A percentile compares a stretch with the other conserved stretches of the same genome.
Evolutionary conservation across 2,113 vertebrate species (phyloP).

Genomic region (Microcebus ravelobensis): DNA sequence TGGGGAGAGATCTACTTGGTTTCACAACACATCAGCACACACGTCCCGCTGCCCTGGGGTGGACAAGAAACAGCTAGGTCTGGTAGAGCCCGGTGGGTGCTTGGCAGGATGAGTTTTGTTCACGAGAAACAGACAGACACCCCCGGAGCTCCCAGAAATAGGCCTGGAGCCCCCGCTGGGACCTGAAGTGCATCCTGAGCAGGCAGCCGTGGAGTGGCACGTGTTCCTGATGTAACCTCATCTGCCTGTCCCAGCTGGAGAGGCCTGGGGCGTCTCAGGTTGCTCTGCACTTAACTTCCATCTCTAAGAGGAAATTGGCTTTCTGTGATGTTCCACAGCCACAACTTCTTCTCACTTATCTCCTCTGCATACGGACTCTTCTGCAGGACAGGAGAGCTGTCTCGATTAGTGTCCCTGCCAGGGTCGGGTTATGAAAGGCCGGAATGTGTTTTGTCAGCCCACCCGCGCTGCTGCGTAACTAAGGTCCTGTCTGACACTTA

Average conservation of each 20-base stretch:
- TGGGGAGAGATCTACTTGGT: neutral
- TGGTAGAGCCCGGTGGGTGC: neutral
- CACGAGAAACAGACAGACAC: neutral
- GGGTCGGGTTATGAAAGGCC: neutral
- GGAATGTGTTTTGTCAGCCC: neutral
- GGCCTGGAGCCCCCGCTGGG: neutral
- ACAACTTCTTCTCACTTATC: neutral
- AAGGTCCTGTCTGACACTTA: neutral
- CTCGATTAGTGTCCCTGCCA: neutral
- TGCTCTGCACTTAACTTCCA: neutral
- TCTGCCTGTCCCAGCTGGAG: neutral
- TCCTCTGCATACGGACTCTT: neutral
- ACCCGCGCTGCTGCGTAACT: constrained; percentile 46
- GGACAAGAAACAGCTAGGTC: neutral
- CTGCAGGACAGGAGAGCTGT: neutral
- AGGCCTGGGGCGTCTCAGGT: neutral
- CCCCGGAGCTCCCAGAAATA: neutral
- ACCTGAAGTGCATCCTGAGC: neutral
- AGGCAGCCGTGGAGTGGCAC: neutral
- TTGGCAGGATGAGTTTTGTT: neutral
- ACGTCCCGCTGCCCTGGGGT: neutral
- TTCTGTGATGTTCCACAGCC: neutral
- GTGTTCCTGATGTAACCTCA: neutral
- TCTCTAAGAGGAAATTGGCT: neutral
- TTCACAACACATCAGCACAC: neutral